Conservation (phyloP, 2,113 vertebrate species). For the Salvelinus fontinalis region DNA sequence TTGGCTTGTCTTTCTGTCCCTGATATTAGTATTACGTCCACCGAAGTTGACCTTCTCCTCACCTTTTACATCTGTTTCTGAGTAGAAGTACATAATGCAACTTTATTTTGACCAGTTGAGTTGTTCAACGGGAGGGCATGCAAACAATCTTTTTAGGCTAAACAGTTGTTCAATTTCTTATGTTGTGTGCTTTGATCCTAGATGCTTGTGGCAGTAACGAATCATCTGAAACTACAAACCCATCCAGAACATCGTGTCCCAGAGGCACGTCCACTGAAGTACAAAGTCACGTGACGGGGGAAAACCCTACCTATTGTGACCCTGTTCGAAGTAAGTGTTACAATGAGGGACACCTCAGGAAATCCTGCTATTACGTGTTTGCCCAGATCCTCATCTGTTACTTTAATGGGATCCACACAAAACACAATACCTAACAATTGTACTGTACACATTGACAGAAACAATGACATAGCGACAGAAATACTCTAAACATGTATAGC, state of each 20-base stretch:
- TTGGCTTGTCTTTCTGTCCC: no score
- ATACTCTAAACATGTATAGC: slow-evolving; percentile 4
- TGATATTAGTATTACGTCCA: no score
- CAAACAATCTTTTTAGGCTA: not conserved
- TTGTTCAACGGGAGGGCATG: no score
- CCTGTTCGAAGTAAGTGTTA: slow-evolving; percentile 89
- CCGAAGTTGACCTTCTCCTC: no score
- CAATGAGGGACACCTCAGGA: slow-evolving; percentile 37
- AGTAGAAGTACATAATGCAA: no score
- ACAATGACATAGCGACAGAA: slow-evolving; percentile 27
- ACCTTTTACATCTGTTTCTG: no score
- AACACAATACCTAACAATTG: slow-evolving; percentile 13
- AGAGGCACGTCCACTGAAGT: slow-evolving; percentile 69
- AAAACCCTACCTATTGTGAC: slow-evolving; percentile 69
- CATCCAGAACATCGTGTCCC: slow-evolving; percentile 57
- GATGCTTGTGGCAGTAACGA: slow-evolving; percentile 74
- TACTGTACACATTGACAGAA: slow-evolving; percentile 15
- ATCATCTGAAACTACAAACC: slow-evolving; percentile 62
- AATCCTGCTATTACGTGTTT: slow-evolving; percentile 13
- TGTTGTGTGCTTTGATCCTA: slow-evolving; percentile 60
- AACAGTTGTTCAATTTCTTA: not conserved
- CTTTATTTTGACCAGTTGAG: no score
- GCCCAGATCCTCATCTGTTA: not conserved
- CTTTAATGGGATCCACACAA: not conserved
- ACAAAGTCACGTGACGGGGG: slow-evolving; percentile 70